A percentile compares a stretch with the other conserved stretches of the same genome.
Conservation (phyloP, 1,140 invertebrate genomes). For the Caenorhabditis brenneri region DNA sequence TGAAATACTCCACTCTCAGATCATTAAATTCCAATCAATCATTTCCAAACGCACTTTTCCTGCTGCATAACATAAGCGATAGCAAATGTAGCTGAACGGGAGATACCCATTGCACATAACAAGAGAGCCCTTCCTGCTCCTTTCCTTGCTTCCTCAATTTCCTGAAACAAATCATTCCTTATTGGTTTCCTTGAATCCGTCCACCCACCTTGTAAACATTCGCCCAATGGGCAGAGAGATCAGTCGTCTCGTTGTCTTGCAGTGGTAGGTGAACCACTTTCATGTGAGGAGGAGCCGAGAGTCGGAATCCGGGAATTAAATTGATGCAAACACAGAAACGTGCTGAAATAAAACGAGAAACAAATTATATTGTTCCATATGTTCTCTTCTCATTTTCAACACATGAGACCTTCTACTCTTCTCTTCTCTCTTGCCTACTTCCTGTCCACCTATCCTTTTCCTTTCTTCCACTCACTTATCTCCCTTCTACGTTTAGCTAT, state of each 20-base stretch:
- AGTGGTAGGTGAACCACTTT: constrained; percentile 53
- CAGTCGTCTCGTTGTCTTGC: constrained; percentile 54
- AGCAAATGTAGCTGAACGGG: constrained; percentile 82
- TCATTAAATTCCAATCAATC: not conserved
- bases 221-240: constrained; percentile 52
- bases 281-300: constrained; percentile 46
- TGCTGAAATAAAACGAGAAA: constrained; percentile 40
- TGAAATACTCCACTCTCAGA: too few relatives aligned
- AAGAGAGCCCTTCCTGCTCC: constrained; percentile 74
- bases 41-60: constrained; percentile 41
- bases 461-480: not conserved
- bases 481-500: not conserved
- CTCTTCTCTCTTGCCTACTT: not conserved
- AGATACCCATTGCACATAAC: constrained; percentile 85
- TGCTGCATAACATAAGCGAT: constrained; percentile 81
- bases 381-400: not conserved
- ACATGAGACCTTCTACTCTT: not conserved
- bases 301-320: constrained; percentile 55
- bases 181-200: not conserved
- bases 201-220: constrained; percentile 51
- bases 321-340: constrained; percentile 55
- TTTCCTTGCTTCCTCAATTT: constrained; percentile 52
- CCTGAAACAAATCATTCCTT: constrained; percentile 30
- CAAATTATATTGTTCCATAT: not conserved
- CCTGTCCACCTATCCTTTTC: constrained; percentile 8